Evolutionary conservation across 2,888 invertebrate species (phyloP).

Genomic region (Drosophila macrospina): DNA sequence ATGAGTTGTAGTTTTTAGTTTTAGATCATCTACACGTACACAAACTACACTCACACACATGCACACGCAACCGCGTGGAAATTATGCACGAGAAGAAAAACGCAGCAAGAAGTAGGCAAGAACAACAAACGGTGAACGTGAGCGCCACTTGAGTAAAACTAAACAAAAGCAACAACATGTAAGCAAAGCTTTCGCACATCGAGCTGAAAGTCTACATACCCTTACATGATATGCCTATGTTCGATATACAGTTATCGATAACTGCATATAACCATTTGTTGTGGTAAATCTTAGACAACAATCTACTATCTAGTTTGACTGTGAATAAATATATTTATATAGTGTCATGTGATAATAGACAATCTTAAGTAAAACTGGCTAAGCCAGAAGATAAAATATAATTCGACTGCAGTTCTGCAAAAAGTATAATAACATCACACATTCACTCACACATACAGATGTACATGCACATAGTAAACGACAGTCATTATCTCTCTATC

Average conservation of each 20-base stretch:
- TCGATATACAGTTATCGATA: background rate
- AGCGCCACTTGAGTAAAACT: constrained; percentile 37
- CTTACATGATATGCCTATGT: background rate
- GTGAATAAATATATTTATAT: no score
- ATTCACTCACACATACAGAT: background rate
- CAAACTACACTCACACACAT: constrained; percentile 13
- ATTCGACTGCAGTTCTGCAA: background rate
- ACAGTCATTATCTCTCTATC: background rate
- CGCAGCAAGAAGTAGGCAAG: background rate
- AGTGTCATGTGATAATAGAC: background rate
- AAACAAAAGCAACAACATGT: constrained; percentile 32
- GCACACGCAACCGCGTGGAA: constrained; percentile 28
- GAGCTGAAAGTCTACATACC: constrained; percentile 7
- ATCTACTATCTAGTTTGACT: no score
- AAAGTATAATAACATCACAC: no score
- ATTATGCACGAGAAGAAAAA: constrained; percentile 25
- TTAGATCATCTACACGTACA: constrained; percentile 20
- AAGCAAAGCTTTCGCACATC: background rate
- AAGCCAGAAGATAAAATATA: background rate
- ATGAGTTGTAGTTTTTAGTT: constrained; percentile 66
- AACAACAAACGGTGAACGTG: constrained; percentile 19
- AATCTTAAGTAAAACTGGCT: background rate
- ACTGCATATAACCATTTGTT: background rate
- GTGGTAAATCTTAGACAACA: no score
- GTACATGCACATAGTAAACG: background rate